Evolutionary conservation across 1,140 invertebrate genomes (phyloP).

Genomic region (Drosophila kepulauana): DNA sequence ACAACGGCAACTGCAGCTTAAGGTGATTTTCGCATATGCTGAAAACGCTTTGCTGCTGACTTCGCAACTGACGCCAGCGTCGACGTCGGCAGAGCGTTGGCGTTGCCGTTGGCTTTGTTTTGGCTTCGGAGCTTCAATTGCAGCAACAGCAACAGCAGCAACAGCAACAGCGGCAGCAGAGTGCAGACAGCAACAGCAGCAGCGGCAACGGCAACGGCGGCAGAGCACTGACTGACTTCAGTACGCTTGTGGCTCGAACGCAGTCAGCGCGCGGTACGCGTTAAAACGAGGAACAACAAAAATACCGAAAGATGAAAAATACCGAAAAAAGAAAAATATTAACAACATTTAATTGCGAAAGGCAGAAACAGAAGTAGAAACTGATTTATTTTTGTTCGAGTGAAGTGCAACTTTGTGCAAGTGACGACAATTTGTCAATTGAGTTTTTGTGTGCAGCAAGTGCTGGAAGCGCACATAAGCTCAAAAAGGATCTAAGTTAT

Average conservation of each 20-base stretch:
- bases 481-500: conserved; percentile 29
- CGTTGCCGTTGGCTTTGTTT: conserved; percentile 65
- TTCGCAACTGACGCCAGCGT: conserved; percentile 52
- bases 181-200: conserved; percentile 6
- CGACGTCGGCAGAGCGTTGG: conserved; percentile 46
- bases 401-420: conserved; percentile 20
- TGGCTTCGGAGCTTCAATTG: conserved; percentile 53
- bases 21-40: conserved; percentile 49
- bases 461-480: not conserved
- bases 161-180: conserved; percentile 45
- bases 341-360: not conserved
- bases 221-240: conserved; percentile 48
- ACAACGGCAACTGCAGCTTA: conserved; percentile 55
- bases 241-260: conserved; percentile 47
- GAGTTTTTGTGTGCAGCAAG: not conserved
- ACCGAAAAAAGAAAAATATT: not conserved
- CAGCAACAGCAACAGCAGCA: conserved; percentile 29
- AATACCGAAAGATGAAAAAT: not conserved
- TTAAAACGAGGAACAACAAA: conserved; percentile 8
- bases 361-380: not conserved
- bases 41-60: conserved; percentile 39
- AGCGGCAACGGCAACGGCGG: conserved; percentile 23
- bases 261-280: conserved; percentile 41
- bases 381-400: conserved; percentile 35
- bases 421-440: conserved; percentile 6